These are phyloP conservation scores for Argentina silus DNA, from an alignment of 2,797 vertebrate species.

Conservation along the genomic window DNA sequence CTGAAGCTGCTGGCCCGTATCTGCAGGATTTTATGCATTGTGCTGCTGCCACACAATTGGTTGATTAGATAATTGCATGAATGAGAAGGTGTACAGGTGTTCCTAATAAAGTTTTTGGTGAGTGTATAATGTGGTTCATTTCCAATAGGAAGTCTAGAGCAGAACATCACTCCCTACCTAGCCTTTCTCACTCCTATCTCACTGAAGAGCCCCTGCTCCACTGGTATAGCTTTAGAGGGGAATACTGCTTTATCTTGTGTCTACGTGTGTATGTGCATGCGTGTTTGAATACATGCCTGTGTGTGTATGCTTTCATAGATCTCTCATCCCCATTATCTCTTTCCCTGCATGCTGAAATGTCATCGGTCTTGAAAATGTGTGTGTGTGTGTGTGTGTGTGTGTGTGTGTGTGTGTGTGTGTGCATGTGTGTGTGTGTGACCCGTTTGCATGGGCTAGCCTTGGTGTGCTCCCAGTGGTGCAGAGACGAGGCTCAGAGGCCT, in stretches of 20 bases:
- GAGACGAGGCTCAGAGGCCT: slow-evolving; percentile 70
- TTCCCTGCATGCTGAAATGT: slow-evolving; percentile 73
- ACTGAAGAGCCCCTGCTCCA: slow-evolving; percentile 70
- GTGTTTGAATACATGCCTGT: background rate
- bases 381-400: slow-evolving; percentile 18
- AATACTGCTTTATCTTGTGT: slow-evolving; percentile 62
- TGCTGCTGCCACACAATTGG: no score
- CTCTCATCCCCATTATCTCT: slow-evolving; percentile 75
- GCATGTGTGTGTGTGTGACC: slow-evolving; percentile 34
- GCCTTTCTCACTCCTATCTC: slow-evolving; percentile 60
- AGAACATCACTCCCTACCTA: no score
- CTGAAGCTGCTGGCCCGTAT: no score
- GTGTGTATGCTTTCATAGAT: slow-evolving; percentile 55
- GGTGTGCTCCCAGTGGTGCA: slow-evolving; percentile 56
- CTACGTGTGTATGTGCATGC: slow-evolving; percentile 61
- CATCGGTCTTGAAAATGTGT: slow-evolving; percentile 72
- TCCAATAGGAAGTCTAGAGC: no score
- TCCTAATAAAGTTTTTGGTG: no score
- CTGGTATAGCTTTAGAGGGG: slow-evolving; percentile 67
- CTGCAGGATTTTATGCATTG: no score
- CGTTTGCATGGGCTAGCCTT: slow-evolving; percentile 48
- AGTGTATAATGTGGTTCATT: no score
- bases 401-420: slow-evolving; percentile 11
- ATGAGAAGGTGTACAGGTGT: no score
- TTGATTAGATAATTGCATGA: no score